phyloP scores from a whole-genome alignment of 2,888 invertebrate species.

The Cremastinae sp. region DNA sequence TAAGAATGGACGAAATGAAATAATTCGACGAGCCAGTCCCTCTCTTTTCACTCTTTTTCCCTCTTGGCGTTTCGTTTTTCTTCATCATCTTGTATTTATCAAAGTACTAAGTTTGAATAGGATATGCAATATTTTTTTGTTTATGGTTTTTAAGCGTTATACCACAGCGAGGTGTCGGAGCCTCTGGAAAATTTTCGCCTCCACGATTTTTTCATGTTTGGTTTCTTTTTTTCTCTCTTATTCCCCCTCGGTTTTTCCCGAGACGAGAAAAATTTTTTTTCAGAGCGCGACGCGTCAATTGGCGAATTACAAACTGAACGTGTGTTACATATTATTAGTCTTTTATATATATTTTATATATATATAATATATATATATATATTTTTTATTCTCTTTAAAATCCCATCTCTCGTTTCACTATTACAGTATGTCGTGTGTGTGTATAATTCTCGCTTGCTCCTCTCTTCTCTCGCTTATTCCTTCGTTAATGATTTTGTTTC shows the following conservation, averaged over 20 bases:
- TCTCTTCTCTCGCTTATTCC: constrained; percentile 58
- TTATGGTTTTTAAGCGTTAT: constrained; percentile 69
- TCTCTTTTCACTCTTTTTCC: not conserved
- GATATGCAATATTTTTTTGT: constrained; percentile 70
- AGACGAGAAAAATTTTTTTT: constrained; percentile 52
- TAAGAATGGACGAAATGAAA: constrained; percentile 9
- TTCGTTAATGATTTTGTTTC: constrained; percentile 45
- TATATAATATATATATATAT: constrained; percentile 23
- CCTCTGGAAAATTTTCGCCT: constrained; percentile 60
- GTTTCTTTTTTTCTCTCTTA: not conserved
- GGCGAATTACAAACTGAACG: constrained; percentile 72
- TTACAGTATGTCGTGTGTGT: constrained; percentile 62
- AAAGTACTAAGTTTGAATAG: constrained; percentile 71
- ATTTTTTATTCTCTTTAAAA: constrained; percentile 40
- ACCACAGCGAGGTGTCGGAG: constrained; percentile 66
- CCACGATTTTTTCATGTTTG: not conserved
- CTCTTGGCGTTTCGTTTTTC: constrained; percentile 17
- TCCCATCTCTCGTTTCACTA: constrained; percentile 67
- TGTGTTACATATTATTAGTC: constrained; percentile 69
- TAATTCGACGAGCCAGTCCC: constrained; percentile 20
- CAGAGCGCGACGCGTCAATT: constrained; percentile 62
- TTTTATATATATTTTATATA: constrained; percentile 68
- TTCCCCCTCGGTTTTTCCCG: not conserved
- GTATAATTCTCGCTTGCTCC: constrained; percentile 59
- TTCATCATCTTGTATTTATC: no score